Percentiles rank a stretch among this genome's conserved stretches.
phyloP scores from a whole-genome alignment of 2,888 invertebrate species.

The Drosophila imparisetae region DNA sequence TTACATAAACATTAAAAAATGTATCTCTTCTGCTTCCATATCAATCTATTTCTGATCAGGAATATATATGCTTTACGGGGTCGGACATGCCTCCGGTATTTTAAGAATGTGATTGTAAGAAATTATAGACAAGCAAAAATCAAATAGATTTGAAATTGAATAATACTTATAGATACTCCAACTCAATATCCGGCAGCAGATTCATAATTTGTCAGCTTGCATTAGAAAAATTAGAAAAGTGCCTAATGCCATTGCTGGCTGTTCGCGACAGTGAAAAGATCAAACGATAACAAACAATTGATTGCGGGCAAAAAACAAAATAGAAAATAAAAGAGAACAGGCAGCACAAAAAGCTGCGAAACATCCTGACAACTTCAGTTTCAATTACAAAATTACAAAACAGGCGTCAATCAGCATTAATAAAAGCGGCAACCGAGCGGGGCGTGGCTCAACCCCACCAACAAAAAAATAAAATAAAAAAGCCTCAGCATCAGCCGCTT shows the following conservation, averaged over 20 bases:
- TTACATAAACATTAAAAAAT: too few species aligned
- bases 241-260: constrained; percentile 13
- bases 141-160: constrained; percentile 22
- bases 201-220: constrained; percentile 73
- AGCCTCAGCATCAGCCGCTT: constrained; percentile 37
- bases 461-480: constrained; percentile 7
- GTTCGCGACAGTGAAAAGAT: constrained; percentile 62
- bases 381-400: constrained; percentile 80
- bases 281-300: constrained; percentile 59
- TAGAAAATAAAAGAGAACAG: constrained; percentile 31
- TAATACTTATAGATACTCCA: background rate
- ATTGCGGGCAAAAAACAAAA: constrained; percentile 45
- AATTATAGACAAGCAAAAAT: too few species aligned
- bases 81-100: too few species aligned
- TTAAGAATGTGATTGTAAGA: too few species aligned
- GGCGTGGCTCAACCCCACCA: constrained; percentile 63
- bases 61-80: too few species aligned
- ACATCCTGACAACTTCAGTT: constrained; percentile 65
- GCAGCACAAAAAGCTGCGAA: constrained; percentile 47
- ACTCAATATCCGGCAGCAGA: constrained; percentile 48
- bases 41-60: too few species aligned
- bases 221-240: constrained; percentile 66
- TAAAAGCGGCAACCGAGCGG: constrained; percentile 50
- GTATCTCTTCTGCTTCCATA: too few species aligned
- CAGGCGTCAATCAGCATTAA: constrained; percentile 81